Evolutionary conservation across 2,797 vertebrate genomes (phyloP).

Genomic region (Furcifer pardalis): DNA sequence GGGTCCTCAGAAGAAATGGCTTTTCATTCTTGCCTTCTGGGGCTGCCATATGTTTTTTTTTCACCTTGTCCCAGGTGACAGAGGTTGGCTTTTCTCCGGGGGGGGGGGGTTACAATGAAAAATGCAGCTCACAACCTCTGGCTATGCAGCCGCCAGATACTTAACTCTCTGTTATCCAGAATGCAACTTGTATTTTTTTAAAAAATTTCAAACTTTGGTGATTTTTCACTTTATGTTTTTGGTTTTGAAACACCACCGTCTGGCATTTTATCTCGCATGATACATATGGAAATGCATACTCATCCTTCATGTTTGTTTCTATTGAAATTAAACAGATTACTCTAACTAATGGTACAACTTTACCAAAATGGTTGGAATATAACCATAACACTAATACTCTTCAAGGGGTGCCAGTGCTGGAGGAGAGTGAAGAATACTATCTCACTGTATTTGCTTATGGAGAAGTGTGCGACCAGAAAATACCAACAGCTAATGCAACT

Average conservation of each 20-base stretch:
- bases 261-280: background rate
- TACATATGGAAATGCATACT: background rate
- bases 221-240: background rate
- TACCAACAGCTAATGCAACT: background rate
- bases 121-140: too few relatives aligned
- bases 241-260: background rate
- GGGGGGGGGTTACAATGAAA: too few relatives aligned
- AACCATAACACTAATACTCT: slow-evolving; percentile 18
- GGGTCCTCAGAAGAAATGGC: too few relatives aligned
- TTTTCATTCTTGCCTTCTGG: too few relatives aligned
- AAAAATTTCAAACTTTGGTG: background rate
- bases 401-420: slow-evolving; percentile 58
- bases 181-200: background rate
- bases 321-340: slow-evolving; percentile 47
- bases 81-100: too few relatives aligned
- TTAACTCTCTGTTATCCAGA: too few relatives aligned
- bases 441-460: slow-evolving; percentile 38
- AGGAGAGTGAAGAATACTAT: slow-evolving; percentile 53
- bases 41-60: too few relatives aligned
- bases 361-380: slow-evolving; percentile 68
- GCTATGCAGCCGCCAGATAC: too few relatives aligned
- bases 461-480: background rate
- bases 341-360: slow-evolving; percentile 36
- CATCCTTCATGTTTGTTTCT: background rate
- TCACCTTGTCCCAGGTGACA: too few relatives aligned